A percentile compares a stretch with the other conserved stretches of the same genome.
phyloP scores from a whole-genome alignment of 2,113 vertebrate genomes.

The Myxocyprinus asiaticus region DNA sequence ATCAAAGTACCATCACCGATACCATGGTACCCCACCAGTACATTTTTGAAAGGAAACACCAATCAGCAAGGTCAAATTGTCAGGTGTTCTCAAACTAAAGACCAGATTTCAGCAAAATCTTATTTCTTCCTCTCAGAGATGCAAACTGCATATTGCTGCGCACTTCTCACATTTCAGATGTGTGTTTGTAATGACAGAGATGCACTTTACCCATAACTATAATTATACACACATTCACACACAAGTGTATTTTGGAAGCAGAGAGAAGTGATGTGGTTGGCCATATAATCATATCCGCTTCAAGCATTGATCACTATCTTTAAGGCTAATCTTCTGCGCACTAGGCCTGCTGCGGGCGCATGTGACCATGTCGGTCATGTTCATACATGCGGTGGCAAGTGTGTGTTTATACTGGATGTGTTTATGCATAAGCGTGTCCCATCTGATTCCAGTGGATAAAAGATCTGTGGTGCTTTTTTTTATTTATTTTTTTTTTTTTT shows the following conservation, averaged over 20 bases:
- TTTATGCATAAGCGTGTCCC: too few relatives aligned
- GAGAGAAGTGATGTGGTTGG: not conserved
- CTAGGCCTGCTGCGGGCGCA: not conserved
- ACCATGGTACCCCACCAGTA: too few relatives aligned
- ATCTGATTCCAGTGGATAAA: too few relatives aligned
- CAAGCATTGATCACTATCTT: conserved; percentile 24
- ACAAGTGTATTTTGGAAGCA: conserved; percentile 9
- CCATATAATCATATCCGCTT: conserved; percentile 29
- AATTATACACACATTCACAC: conserved; percentile 41
- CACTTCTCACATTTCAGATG: conserved; percentile 24
- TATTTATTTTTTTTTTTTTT: too few relatives aligned
- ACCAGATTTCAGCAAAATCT: not conserved
- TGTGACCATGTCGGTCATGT: conserved; percentile 6
- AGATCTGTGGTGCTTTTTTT: too few relatives aligned
- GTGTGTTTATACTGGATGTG: not conserved
- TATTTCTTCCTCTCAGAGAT: not conserved
- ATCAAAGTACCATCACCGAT: too few relatives aligned
- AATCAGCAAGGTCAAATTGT: not conserved
- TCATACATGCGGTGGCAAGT: not conserved
- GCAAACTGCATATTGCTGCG: not conserved
- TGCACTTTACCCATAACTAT: conserved; percentile 19
- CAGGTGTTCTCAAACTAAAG: not conserved
- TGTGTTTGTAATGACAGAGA: conserved; percentile 40
- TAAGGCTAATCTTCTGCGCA: not conserved
- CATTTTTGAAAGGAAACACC: too few relatives aligned